Base-by-base conservation (phyloP, 2,113 vertebrate species). In the Aix galericulata region DNA sequence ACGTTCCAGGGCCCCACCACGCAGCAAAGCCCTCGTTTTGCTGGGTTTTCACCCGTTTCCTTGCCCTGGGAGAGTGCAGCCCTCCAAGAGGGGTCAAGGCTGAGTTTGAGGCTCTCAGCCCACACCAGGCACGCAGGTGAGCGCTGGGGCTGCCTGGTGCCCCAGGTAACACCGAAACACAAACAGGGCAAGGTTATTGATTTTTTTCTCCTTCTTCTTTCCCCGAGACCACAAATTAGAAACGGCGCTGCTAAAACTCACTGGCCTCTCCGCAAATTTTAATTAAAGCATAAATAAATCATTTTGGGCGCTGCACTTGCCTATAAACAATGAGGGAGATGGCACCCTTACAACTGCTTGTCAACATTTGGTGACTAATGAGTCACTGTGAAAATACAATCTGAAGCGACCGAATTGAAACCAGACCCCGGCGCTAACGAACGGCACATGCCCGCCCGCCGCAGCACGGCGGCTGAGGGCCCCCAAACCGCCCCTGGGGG, bases 221-320 rank as follows among this genome's bases (percentile, higher is more conserved):
- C 8, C 92, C 94, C 15, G 13, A 95, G 89, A 92, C 97, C 97
- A 95, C 98, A 98, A 98, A 98, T 98, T 97, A 97, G 96, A 98
- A 97, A 96, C 94, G 91, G 97, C 96, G 17, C 93, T 77, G 95
- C 96, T 97, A 96, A 98, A 97, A 97, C 93, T 97, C 97, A 96
- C 96, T 66, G 89, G 96, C 76, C 97, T 98, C 84, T 93, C 98
- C 96, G 97, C 97, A 98, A 97, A 98, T 97, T 98, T 98, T 98
- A 98, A 98, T 98, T 98, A 98, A 98, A 98, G 91, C 97, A 96
- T 95, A 98, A 98, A 98, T 98, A 98, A 98, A 98, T 98, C 98
- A 98, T 97, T 96, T 96, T 96, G 59, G 96, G 94, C 67, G 52
- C 97, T 81, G 97, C 97, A 93, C 97, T 98, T 96, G 97, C 98